A percentile compares a stretch with the other conserved stretches of the same genome.
Conservation (phyloP, 2,888 invertebrate species). For the Dryobotodes eremita region DNA sequence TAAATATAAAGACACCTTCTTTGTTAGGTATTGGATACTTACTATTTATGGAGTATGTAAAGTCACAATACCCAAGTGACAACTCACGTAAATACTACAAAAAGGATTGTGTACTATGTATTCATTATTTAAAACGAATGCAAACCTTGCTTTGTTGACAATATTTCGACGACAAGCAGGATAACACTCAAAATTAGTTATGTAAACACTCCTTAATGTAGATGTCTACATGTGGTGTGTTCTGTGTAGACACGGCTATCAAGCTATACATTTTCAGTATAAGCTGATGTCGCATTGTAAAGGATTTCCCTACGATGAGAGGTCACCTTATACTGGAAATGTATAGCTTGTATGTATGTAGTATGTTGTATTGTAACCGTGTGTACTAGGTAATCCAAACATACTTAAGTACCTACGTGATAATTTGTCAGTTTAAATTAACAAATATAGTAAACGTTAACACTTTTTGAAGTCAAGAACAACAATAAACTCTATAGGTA, state of each 20-base stretch:
- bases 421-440: slow-evolving; percentile 40
- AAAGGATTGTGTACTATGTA: not conserved
- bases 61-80: not conserved
- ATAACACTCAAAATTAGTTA: slow-evolving; percentile 27
- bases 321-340: no score
- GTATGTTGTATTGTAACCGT: no score
- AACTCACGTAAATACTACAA: not conserved
- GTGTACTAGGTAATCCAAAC: slow-evolving; percentile 29
- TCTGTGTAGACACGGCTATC: not conserved
- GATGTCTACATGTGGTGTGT: not conserved
- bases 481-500: not conserved
- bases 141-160: slow-evolving; percentile 5
- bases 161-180: not conserved
- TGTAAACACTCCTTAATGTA: slow-evolving; percentile 20
- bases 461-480: slow-evolving; percentile 30
- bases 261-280: no score
- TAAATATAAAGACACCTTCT: not conserved
- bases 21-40: not conserved
- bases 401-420: slow-evolving; percentile 19
- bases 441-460: slow-evolving; percentile 10
- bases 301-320: no score
- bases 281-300: no score
- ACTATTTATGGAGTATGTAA: no score
- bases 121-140: not conserved
- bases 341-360: no score